phyloP scores from a whole-genome alignment of 2,797 vertebrate genomes.

The Typhlichthys subterraneus region DNA sequence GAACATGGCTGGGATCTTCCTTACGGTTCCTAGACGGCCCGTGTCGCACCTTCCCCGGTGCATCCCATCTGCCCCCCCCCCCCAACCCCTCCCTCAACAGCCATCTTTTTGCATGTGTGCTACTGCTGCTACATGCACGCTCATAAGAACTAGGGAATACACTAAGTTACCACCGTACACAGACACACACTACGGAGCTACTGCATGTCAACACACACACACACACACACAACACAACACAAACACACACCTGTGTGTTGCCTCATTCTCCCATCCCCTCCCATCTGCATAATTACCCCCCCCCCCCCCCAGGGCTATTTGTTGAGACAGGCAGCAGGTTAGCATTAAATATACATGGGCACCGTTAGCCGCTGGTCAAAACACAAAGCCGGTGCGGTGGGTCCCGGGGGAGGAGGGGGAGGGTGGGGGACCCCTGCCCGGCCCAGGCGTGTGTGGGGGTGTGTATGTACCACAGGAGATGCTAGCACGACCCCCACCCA shows the following conservation, averaged over 20 bases:
- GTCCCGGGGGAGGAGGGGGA: constrained; percentile 69
- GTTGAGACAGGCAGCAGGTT: constrained; percentile 86
- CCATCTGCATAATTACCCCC: background rate
- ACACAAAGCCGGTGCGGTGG: constrained; percentile 76
- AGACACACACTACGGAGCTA: too few relatives aligned
- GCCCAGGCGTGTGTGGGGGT: constrained; percentile 1
- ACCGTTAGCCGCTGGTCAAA: constrained; percentile 78
- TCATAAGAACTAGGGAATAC: too few relatives aligned
- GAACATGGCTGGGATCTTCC: too few relatives aligned
- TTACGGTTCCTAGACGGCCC: too few relatives aligned
- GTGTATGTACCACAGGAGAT: background rate
- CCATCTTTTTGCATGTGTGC: constrained; percentile 17
- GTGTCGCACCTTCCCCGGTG: background rate
- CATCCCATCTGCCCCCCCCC: background rate
- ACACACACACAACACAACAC: background rate
- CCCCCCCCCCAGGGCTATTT: constrained; percentile 74
- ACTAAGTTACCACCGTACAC: too few relatives aligned
- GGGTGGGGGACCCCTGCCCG: constrained; percentile 41
- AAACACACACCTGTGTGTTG: background rate
- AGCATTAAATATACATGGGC: constrained; percentile 87
- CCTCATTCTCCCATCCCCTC: constrained; percentile 19
- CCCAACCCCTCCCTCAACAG: background rate
- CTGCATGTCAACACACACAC: background rate
- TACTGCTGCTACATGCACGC: constrained; percentile 7
- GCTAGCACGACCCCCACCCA: background rate